Evolutionary conservation across 2,888 invertebrate species (phyloP).

Genomic region (Drosophila quasianomalipes): DNA sequence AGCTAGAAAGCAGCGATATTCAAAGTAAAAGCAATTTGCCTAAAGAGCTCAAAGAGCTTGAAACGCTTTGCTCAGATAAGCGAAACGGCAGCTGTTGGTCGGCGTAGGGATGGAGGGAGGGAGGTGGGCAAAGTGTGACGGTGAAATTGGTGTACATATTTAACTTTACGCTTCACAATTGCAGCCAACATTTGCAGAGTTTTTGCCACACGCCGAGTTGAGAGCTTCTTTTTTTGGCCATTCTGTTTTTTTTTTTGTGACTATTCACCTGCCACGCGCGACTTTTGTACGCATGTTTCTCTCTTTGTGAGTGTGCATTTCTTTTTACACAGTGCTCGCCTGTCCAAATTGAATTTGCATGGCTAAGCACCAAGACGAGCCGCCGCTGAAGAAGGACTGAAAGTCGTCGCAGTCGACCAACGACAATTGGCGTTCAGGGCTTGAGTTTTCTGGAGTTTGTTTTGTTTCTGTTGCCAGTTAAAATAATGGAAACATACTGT

Average conservation of each 20-base stretch:
- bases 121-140: not conserved
- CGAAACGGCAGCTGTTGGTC: conserved; percentile 63
- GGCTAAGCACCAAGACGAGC: conserved; percentile 70
- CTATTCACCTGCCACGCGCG: conserved; percentile 70
- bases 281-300: conserved; percentile 73
- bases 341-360: conserved; percentile 77
- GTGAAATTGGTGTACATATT: conserved; percentile 60
- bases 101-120: not conserved
- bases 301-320: conserved; percentile 24
- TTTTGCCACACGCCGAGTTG: conserved; percentile 26
- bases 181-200: conserved; percentile 63
- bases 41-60: conserved; percentile 64
- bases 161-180: conserved; percentile 66
- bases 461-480: conserved; percentile 24
- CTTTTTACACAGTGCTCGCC: conserved; percentile 25
- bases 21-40: conserved; percentile 68
- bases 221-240: conserved; percentile 36
- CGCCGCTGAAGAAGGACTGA: conserved; percentile 27
- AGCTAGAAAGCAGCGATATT: conserved; percentile 16
- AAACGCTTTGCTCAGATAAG: conserved; percentile 69
- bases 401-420: conserved; percentile 19
- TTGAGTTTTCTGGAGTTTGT: conserved; percentile 25
- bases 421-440: conserved; percentile 67
- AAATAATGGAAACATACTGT: conserved; percentile 68
- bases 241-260: conserved; percentile 16